These are phyloP conservation scores for Cyclophora punctaria DNA, from an alignment of 2,888 invertebrate genomes.

Conservation along the genomic window DNA sequence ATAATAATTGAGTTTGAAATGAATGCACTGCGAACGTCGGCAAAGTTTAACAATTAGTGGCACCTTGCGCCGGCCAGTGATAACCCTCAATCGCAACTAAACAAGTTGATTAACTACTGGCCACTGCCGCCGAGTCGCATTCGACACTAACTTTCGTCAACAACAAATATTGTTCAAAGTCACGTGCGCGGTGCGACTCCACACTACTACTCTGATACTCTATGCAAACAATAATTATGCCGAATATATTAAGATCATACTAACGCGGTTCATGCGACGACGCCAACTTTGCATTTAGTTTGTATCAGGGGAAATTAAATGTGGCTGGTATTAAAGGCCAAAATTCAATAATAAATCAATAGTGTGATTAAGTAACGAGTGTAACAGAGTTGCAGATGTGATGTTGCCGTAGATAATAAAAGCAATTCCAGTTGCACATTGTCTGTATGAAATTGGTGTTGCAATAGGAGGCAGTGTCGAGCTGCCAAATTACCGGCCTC, in stretches of 20 bases:
- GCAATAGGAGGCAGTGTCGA: constrained; percentile 37
- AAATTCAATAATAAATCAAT: constrained; percentile 1
- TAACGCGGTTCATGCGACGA: too few relatives aligned
- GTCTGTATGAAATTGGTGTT: constrained; percentile 41
- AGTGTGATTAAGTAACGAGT: constrained; percentile 4
- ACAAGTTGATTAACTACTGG: constrained; percentile 56
- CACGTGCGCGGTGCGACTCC: constrained; percentile 11
- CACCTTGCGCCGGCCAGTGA: constrained; percentile 29
- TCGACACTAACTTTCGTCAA: constrained; percentile 27
- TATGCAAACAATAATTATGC: background rate
- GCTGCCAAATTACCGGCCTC: constrained; percentile 43
- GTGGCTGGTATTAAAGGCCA: constrained; percentile 1
- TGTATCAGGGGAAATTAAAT: too few relatives aligned
- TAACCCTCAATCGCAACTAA: constrained; percentile 44
- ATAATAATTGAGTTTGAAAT: constrained; percentile 6
- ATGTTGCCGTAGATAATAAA: constrained; percentile 31
- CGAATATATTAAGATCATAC: too few relatives aligned
- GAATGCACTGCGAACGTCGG: constrained; percentile 27
- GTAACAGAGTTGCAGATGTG: constrained; percentile 10
- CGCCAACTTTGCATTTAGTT: too few relatives aligned
- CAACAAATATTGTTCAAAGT: constrained; percentile 8
- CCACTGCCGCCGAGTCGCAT: constrained; percentile 23
- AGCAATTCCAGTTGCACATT: constrained; percentile 37
- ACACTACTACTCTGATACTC: constrained; percentile 3
- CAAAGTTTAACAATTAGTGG: constrained; percentile 52